phyloP scores from a whole-genome alignment of 2,113 vertebrate genomes.

The Sinosuthora webbiana region DNA sequence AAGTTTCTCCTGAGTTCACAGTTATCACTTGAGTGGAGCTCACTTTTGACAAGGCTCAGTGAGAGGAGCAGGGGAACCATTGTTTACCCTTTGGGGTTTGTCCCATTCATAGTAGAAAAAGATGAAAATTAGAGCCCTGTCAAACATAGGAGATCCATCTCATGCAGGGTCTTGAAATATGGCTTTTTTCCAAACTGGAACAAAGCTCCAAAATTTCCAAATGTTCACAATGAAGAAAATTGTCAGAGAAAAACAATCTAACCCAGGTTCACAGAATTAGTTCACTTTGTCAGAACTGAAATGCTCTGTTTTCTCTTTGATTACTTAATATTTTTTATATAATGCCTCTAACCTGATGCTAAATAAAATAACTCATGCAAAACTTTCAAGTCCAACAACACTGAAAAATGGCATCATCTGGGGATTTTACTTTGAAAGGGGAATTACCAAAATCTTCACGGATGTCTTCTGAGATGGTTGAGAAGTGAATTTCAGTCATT shows the following conservation, averaged over 20 bases:
- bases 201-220: neutral
- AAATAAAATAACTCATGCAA: neutral
- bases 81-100: neutral
- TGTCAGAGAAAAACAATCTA: neutral
- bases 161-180: neutral
- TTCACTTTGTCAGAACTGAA: neutral
- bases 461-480: neutral
- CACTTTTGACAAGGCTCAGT: neutral
- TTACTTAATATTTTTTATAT: neutral
- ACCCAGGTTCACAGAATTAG: neutral
- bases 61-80: neutral
- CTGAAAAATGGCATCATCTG: neutral
- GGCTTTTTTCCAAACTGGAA: neutral
- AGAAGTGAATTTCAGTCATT: neutral
- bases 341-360: neutral
- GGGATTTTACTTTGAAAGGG: neutral
- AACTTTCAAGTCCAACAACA: neutral
- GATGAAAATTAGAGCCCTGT: constrained; percentile 3
- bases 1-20: neutral
- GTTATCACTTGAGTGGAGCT: neutral
- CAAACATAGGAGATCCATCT: neutral
- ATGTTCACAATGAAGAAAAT: neutral
- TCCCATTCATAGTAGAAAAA: neutral
- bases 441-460: neutral
- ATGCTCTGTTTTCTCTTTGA: neutral